Evolutionary conservation across 2,113 vertebrate species (phyloP).

Genomic region (Cathartes aura): DNA sequence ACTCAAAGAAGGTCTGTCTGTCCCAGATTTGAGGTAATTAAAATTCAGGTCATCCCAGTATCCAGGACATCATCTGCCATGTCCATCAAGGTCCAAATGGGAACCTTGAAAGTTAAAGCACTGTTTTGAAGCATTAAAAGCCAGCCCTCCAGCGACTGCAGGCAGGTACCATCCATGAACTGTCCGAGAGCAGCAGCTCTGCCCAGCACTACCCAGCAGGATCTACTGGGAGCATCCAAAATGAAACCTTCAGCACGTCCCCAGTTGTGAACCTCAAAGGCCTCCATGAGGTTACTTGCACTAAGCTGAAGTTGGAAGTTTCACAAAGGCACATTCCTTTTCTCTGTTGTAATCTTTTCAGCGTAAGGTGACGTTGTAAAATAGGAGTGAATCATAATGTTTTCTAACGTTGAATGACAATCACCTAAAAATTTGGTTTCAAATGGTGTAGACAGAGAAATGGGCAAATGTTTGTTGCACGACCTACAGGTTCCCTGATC

Average conservation of each 20-base stretch:
- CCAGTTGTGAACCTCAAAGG: not conserved
- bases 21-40: not conserved
- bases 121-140: not conserved
- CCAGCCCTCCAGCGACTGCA: not conserved
- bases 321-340: not conserved
- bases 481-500: not conserved
- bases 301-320: not conserved
- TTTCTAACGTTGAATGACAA: not conserved
- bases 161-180: not conserved
- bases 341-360: not conserved
- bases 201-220: too few relatives aligned
- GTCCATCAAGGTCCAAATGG: not conserved
- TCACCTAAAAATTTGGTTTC: not conserved
- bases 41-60: not conserved
- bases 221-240: not conserved
- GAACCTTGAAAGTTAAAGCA: not conserved
- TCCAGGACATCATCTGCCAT: not conserved
- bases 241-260: not conserved
- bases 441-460: not conserved
- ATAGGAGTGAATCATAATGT: rapidly evolving
- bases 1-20: not conserved
- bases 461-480: not conserved
- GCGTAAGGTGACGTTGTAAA: not conserved
- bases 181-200: not conserved
- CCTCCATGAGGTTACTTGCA: not conserved